Evolutionary conservation across 2,888 invertebrate genomes (phyloP).

Genomic region (Cheiracanthium punctorium): DNA sequence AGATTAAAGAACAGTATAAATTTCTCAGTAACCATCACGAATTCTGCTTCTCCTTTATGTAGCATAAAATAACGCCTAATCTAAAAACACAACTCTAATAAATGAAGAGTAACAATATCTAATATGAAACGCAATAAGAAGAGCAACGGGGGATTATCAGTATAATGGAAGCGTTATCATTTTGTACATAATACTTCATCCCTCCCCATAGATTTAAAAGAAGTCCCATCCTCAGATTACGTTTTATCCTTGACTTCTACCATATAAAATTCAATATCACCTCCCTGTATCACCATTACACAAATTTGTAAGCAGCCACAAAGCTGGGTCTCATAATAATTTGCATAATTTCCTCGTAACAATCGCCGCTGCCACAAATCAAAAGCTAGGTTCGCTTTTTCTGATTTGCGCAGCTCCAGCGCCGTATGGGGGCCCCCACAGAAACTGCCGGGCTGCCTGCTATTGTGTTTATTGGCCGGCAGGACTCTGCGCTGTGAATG

Average conservation of each 20-base stretch:
- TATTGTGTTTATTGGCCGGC: slow-evolving; percentile 61
- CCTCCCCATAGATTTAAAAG: not conserved
- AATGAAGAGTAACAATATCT: not conserved
- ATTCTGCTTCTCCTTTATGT: not conserved
- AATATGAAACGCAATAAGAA: not conserved
- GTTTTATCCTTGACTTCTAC: not conserved
- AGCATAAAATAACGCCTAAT: not conserved
- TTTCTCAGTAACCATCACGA: not conserved
- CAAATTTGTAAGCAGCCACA: slow-evolving; percentile 50
- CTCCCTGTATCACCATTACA: slow-evolving; percentile 12
- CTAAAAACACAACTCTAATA: not conserved
- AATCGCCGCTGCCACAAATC: slow-evolving; percentile 38
- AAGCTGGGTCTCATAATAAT: slow-evolving; percentile 28
- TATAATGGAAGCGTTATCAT: slow-evolving; percentile 6
- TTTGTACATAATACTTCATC: not conserved
- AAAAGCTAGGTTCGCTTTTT: slow-evolving; percentile 42
- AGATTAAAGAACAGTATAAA: not conserved
- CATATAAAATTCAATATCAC: not conserved
- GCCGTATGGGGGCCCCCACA: slow-evolving; percentile 21
- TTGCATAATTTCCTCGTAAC: slow-evolving; percentile 44
- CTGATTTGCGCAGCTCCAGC: slow-evolving; percentile 6
- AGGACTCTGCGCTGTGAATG: slow-evolving; percentile 29
- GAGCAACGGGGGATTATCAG: slow-evolving; percentile 3
- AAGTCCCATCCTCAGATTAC: not conserved
- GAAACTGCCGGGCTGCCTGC: slow-evolving; percentile 18